These are phyloP conservation scores for Rana temporaria DNA, from an alignment of 2,113 vertebrate species.

Conservation along the genomic window DNA sequence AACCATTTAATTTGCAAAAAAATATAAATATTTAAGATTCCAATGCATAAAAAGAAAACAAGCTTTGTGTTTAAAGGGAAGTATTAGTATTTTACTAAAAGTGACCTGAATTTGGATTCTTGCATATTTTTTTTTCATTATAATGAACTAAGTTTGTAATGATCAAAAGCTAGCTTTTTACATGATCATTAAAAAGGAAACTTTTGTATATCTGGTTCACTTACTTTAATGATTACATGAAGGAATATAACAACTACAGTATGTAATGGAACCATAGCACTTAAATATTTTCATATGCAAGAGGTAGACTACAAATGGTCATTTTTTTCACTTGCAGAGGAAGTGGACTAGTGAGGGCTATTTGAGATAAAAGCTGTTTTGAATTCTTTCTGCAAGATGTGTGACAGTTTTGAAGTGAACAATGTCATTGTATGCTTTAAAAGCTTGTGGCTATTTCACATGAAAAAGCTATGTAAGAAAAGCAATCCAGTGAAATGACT, in stretches of 20 bases:
- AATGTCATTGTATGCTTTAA: slow-evolving; percentile 26
- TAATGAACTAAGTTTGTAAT: neutral
- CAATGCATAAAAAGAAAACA: too few species aligned
- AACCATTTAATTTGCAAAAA: too few species aligned
- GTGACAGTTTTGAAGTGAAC: slow-evolving; percentile 4
- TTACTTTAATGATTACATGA: slow-evolving; percentile 20
- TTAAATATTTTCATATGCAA: slow-evolving; percentile 4
- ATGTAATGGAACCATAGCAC: neutral
- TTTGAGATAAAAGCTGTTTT: slow-evolving; percentile 17
- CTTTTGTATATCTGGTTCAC: neutral
- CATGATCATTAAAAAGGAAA: neutral
- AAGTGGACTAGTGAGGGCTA: slow-evolving; percentile 1
- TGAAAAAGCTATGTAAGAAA: slow-evolving; percentile 37
- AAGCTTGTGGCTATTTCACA: slow-evolving; percentile 22
- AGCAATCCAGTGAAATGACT: slow-evolving; percentile 25
- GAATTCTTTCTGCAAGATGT: slow-evolving; percentile 18
- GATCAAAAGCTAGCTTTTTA: neutral
- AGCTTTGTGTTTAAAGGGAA: neutral
- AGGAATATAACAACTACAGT: slow-evolving; percentile 6
- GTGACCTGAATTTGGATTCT: neutral
- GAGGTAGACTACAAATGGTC: neutral
- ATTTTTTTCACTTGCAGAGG: neutral
- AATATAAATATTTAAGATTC: too few species aligned
- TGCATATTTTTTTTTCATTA: neutral
- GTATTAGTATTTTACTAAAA: neutral